A percentile compares a stretch with the other conserved stretches of the same genome.
Evolutionary conservation across 2,113 vertebrate genomes (phyloP).

Genomic region (Paraplagusia blochii): DNA sequence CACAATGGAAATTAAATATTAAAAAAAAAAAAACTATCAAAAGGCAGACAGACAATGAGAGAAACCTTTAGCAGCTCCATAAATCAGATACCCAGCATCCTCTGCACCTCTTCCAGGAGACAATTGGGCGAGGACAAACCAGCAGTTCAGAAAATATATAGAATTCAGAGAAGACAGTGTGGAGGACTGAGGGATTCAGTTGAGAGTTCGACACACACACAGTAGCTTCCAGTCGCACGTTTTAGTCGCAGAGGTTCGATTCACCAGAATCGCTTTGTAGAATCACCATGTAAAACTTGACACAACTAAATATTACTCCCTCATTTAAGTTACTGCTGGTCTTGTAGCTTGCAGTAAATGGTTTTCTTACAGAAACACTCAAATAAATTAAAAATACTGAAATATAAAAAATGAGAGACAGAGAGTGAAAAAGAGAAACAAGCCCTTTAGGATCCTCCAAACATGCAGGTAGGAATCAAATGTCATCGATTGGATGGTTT

Average conservation of each 20-base stretch:
- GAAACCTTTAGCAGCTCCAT: conserved; percentile 17
- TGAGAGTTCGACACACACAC: conserved; percentile 41
- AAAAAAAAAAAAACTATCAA: conserved; percentile 11
- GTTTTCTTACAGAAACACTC: conserved; percentile 26
- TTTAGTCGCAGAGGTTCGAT: conserved; percentile 44
- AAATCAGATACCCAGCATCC: background rate
- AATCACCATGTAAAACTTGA: conserved; percentile 6
- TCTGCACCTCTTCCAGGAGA: background rate
- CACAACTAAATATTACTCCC: conserved; percentile 2
- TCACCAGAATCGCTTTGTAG: conserved; percentile 20
- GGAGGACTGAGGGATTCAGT: conserved; percentile 13
- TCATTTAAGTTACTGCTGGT: conserved; percentile 6
- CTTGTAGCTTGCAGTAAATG: conserved; percentile 14
- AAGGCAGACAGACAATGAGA: conserved; percentile 23
- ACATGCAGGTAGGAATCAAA: conserved; percentile 57
- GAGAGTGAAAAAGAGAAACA: conserved; percentile 35
- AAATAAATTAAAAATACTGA: conserved; percentile 42
- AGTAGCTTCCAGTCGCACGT: conserved; percentile 28
- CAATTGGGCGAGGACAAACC: background rate
- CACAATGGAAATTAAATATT: conserved; percentile 46
- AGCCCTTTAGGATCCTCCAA: conserved; percentile 53
- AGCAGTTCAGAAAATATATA: background rate
- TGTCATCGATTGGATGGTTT: background rate
- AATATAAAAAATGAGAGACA: too few relatives aligned
- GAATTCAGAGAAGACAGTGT: conserved; percentile 2